Conservation (phyloP, 1,140 invertebrate species). For the Calosoma granatense region DNA sequence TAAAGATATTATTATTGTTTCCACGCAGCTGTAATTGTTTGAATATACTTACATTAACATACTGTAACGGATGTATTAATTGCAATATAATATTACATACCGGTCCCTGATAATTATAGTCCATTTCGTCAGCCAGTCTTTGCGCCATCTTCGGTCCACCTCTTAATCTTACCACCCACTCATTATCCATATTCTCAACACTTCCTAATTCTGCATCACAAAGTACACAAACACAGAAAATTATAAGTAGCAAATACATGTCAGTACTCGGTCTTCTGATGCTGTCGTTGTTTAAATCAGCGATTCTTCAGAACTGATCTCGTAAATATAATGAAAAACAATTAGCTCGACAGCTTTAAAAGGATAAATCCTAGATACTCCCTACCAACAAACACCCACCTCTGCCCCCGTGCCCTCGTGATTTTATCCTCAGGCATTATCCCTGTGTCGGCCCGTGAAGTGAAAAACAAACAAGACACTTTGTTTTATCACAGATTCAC, state of each 20-base stretch:
- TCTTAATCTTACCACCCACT: constrained; percentile 38
- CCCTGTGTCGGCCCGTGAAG: neutral
- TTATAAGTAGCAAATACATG: neutral
- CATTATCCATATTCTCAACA: constrained; percentile 27
- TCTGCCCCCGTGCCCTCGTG: no score
- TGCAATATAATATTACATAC: constrained; percentile 27
- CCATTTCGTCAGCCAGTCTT: constrained; percentile 33
- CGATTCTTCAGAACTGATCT: neutral
- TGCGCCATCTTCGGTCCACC: constrained; percentile 34
- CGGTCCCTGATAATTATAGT: constrained; percentile 34
- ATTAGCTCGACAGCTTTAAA: neutral
- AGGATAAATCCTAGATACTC: neutral
- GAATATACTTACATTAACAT: no score
- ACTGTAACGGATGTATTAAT: no score
- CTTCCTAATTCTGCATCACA: neutral
- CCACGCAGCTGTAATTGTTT: no score
- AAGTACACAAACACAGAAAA: neutral
- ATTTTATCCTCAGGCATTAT: neutral
- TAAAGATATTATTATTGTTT: no score
- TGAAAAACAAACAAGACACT: neutral
- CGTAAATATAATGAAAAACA: neutral
- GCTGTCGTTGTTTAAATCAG: neutral
- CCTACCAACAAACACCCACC: no score
- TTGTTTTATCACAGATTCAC: neutral
- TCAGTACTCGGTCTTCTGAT: no score